Evolutionary conservation across 2,113 vertebrate genomes (phyloP).

Genomic region (Serinus canaria): DNA sequence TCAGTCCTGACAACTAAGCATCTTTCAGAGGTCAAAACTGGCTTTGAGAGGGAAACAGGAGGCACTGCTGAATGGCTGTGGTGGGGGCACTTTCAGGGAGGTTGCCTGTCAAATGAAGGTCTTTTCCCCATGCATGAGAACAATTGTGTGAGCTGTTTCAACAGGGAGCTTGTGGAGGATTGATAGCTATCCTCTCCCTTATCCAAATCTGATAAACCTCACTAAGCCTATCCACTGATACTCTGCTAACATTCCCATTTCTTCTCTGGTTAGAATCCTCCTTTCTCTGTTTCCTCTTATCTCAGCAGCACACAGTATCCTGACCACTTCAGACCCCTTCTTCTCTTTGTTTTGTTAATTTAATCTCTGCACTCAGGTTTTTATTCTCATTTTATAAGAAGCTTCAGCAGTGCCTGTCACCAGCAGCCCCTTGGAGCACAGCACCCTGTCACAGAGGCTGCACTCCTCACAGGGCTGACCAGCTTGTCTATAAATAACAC

Average conservation of each 20-base stretch:
- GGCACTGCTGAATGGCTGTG: background rate
- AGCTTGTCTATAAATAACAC: background rate
- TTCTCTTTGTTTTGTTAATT: background rate
- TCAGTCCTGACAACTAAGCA: background rate
- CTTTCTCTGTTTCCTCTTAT: background rate
- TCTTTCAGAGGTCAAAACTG: background rate
- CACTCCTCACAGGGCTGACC: background rate
- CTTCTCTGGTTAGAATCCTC: background rate
- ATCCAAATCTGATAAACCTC: constrained; percentile 58
- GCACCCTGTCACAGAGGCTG: background rate
- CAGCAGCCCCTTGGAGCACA: background rate
- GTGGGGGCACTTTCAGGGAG: background rate
- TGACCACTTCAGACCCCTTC: background rate
- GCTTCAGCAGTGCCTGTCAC: background rate
- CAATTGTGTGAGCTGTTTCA: background rate
- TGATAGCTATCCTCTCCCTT: constrained; percentile 38
- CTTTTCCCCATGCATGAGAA: background rate
- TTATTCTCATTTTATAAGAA: background rate
- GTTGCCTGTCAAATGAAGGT: background rate
- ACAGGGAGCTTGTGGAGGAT: background rate
- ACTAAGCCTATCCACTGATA: constrained; percentile 42
- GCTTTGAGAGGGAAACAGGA: background rate
- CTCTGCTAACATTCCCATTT: constrained; percentile 36
- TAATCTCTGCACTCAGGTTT: background rate
- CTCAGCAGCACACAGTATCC: background rate